These are phyloP conservation scores for Temnothorax rugatulus DNA, from an alignment of 2,888 invertebrate genomes.

Conservation along the genomic window DNA sequence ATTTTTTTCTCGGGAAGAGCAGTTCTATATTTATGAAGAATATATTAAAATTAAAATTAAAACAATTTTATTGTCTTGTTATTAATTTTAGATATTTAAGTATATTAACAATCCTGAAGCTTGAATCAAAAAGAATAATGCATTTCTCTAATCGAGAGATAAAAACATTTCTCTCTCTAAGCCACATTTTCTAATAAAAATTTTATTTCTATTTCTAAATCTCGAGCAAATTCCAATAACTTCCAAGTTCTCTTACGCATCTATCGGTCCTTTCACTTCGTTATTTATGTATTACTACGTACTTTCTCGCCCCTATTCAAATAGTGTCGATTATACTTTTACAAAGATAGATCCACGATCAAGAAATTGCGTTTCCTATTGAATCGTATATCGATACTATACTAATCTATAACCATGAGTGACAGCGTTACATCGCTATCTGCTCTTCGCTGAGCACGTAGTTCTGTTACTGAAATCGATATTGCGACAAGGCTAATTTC, in stretches of 20 bases:
- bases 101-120: not conserved
- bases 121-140: not conserved
- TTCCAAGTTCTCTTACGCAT: not conserved
- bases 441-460: not conserved
- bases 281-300: not conserved
- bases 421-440: slow-evolving; percentile 25
- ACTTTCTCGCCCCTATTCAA: not conserved
- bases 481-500: slow-evolving; percentile 11
- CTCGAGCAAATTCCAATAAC: not conserved
- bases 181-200: not conserved
- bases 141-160: not conserved
- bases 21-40: not conserved
- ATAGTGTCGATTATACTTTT: slow-evolving; percentile 2
- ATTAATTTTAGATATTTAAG: not conserved
- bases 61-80: not conserved
- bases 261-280: too few species aligned
- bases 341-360: slow-evolving; percentile 1
- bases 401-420: slow-evolving; percentile 32
- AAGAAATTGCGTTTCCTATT: not conserved
- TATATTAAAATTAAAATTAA: not conserved
- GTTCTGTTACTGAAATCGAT: slow-evolving; percentile 14
- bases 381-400: not conserved
- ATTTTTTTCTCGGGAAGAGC: not conserved
- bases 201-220: not conserved
- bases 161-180: not conserved